These are phyloP conservation scores for Pterobdella sp. DNA, from an alignment of 2,888 invertebrate species.

Conservation along the genomic window DNA sequence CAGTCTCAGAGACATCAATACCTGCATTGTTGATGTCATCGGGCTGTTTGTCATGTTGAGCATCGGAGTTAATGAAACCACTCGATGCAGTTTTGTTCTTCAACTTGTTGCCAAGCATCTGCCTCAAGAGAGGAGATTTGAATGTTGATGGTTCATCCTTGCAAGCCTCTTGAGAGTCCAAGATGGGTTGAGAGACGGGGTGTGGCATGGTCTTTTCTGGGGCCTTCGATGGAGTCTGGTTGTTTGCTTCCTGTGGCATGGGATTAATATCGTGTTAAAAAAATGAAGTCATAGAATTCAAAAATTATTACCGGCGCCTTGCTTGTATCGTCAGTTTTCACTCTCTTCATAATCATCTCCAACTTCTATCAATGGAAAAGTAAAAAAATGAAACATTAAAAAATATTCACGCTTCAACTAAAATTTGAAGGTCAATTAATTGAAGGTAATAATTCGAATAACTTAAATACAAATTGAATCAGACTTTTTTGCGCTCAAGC, in stretches of 20 bases:
- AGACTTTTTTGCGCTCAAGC: constrained; percentile 68
- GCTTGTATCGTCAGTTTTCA: constrained; percentile 41
- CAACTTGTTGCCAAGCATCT: constrained; percentile 38
- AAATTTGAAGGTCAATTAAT: not conserved
- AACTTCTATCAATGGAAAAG: constrained; percentile 42
- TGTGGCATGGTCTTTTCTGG: not conserved
- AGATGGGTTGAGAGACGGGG: not conserved
- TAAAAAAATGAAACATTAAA: not conserved
- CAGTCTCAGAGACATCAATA: too few relatives aligned
- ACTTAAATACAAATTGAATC: not conserved
- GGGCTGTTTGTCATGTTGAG: too few relatives aligned
- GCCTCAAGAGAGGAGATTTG: constrained; percentile 45
- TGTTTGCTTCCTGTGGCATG: constrained; percentile 9
- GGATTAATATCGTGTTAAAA: too few relatives aligned
- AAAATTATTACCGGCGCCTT: constrained; percentile 40
- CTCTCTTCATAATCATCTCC: constrained; percentile 49
- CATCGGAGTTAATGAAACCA: too few relatives aligned
- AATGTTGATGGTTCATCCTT: constrained; percentile 39
- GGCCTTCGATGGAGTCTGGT: not conserved
- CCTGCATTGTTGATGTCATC: too few relatives aligned
- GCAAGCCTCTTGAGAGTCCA: not conserved
- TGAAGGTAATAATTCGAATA: constrained; percentile 1
- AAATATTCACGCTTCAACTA: not conserved
- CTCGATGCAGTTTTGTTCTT: not conserved
- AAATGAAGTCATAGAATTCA: too few relatives aligned